A percentile compares a stretch with the other conserved stretches of the same genome.
Conservation (phyloP, 1,140 invertebrate species). For the Megathymus violae region DNA sequence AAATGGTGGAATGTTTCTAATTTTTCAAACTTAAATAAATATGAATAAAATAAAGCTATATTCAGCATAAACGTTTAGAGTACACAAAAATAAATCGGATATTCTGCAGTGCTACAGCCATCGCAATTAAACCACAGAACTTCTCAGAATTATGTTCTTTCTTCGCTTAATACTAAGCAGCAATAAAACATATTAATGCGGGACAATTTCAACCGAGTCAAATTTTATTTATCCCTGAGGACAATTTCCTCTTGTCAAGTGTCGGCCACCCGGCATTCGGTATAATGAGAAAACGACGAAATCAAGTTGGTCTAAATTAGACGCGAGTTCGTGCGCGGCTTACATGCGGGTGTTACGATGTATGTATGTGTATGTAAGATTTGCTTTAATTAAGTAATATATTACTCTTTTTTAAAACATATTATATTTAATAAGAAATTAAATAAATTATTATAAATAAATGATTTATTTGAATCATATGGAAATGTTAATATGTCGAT, state of each 20-base stretch:
- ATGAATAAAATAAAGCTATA: too few relatives aligned
- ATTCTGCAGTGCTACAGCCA: constrained; percentile 15
- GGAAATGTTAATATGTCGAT: too few relatives aligned
- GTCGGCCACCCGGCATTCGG: constrained; percentile 76
- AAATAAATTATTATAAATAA: too few relatives aligned
- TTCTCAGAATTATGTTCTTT: constrained; percentile 40
- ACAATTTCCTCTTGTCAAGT: constrained; percentile 79
- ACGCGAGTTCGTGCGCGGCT: constrained; percentile 52
- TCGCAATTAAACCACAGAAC: constrained; percentile 22
- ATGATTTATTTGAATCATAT: too few relatives aligned
- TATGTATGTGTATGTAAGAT: background rate
- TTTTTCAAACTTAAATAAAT: too few relatives aligned
- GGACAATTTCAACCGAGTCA: constrained; percentile 67
- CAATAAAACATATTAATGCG: constrained; percentile 72
- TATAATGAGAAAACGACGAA: constrained; percentile 78
- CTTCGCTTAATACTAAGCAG: constrained; percentile 46
- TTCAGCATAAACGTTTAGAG: background rate
- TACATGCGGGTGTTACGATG: constrained; percentile 51
- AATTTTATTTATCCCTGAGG: constrained; percentile 78
- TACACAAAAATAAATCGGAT: constrained; percentile 7
- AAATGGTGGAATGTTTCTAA: too few relatives aligned
- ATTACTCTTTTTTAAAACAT: too few relatives aligned
- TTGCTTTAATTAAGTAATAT: constrained; percentile 1
- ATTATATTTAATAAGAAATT: too few relatives aligned
- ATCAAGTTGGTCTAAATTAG: constrained; percentile 77